Evolutionary conservation across 2,113 vertebrate species (phyloP).

Genomic region (Ictalurus punctatus): DNA sequence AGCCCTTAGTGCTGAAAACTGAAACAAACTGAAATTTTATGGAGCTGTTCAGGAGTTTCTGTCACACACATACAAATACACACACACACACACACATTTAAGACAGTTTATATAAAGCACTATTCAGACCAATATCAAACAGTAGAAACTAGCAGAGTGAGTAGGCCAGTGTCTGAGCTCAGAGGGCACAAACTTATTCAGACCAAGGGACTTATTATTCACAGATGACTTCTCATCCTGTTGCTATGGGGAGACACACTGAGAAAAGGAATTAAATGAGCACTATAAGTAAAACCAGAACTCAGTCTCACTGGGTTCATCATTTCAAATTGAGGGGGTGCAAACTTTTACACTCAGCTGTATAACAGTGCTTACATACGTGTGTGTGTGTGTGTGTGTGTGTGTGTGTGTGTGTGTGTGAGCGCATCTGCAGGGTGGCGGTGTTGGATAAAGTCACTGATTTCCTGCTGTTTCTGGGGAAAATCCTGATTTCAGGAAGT

Average conservation of each 20-base stretch:
- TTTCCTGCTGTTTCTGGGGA: constrained; percentile 90
- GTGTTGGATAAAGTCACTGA: constrained; percentile 94
- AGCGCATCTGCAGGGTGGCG: constrained; percentile 78
- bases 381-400: constrained; percentile 28
- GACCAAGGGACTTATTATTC: too few species aligned
- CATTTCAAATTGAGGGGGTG: not conserved
- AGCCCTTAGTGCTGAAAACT: not conserved
- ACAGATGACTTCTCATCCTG: too few species aligned
- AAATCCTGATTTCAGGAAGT: constrained; percentile 87
- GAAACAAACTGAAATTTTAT: not conserved
- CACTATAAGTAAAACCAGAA: not conserved
- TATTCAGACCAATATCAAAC: not conserved
- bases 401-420: not conserved
- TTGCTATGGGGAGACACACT: not conserved
- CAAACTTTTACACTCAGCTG: not conserved
- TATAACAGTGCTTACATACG: not conserved
- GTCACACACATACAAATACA: not conserved
- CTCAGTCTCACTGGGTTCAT: not conserved
- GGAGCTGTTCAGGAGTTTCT: not conserved
- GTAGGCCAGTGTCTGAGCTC: not conserved
- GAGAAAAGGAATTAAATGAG: not conserved
- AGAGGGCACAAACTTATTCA: not conserved
- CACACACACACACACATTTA: not conserved
- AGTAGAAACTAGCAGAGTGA: not conserved
- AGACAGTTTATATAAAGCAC: too few species aligned